Base-by-base conservation (phyloP, 2,113 vertebrate species). In the Hassar affinis region DNA sequence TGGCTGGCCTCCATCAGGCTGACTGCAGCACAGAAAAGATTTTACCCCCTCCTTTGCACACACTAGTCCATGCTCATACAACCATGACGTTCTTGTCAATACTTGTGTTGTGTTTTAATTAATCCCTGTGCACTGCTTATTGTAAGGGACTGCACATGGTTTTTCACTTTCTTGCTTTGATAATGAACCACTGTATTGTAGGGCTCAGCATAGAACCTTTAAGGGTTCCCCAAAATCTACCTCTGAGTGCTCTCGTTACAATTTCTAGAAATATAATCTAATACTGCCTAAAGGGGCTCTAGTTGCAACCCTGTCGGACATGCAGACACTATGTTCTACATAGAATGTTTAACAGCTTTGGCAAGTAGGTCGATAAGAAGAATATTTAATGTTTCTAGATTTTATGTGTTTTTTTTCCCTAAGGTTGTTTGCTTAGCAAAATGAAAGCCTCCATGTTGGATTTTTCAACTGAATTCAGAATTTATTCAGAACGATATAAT, bases 31-130 rank as follows among this genome's bases (percentile, higher is more conserved):
- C 18, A 25, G 47, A 64, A 51, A 30, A 35, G 17, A 20, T 80
- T 52, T 80, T 35, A 35, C 61, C 59, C 45, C 33, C 9, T 51
- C n/a, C 18, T 47, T 47, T 33, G 6, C 15, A 33, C 22, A 74
- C 14, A 42, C 35, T 56, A n/a, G 33, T 56, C 51, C 22, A 57
- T 30, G 52, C 51, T 72, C 54, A 42, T 59, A 75, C 49, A 52
- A 20, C 47, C 72, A 52, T 79, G 49, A 52, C 27, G 22, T 81
- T 54, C 51, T 56, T 59, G 33, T 81, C 35, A 56, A 52, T 59
- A 59, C 42, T 81, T 81, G 33, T 76, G 71, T 74, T 76, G 51
- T 56, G 74, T 77, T 56, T 18, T 77, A 77, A 77, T 77, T 77
- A 56, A 77, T 77, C 74, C 33, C 74, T 56, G 51, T 35, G 38